Evolutionary conservation across 2,888 invertebrate species (phyloP), one percentile per base, ranked within the genome.

Genomic region (Tipula lateralis): DNA sequence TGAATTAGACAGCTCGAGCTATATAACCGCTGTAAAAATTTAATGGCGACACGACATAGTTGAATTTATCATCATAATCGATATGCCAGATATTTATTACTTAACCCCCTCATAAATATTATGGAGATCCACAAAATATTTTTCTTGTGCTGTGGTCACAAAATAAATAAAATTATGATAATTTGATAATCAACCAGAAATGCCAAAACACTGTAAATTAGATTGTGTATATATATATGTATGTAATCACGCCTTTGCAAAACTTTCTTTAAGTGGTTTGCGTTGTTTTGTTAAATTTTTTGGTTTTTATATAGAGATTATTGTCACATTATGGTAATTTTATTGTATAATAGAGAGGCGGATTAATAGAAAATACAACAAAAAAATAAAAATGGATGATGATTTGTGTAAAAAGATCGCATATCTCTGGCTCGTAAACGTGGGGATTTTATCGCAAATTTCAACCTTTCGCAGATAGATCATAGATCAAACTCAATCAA

Each of bases 251-350:
- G 66, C 66, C 66, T 66, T 66, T 66, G 66, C 24, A 66, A 66
- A 66, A 66, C 66, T 66, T 66, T 66, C 66, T 66, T 66, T 66
- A 66, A 66, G 66, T 66, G 66, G 24, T 66, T 66, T 66, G 66
- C 66, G 66, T 66, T 66, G 66, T 66, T 66, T 66, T 44, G 1
- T 44, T 16, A 44, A 24, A 7, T 24, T 66, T 66, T 24, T 66
- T 24, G 66, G 66, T 66, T 66, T n/a, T 66, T 66, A 19, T 66
- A 24, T 66, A 66, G 66, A 66, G 24, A 66, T 66, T 66, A 24
- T 66, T 24, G 24, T 66, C 66, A 66, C 66, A 66, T 66, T 66
- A 66, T 66, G 66, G 24, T 66, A 66, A 66, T 66, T 66, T 66
- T 24, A 7, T 66, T 66, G 24, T 24, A 66, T 66, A 66, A 66